These are phyloP conservation scores for Sinocyclocheilus rhinocerous DNA, from an alignment of 2,113 vertebrate genomes.

Conservation along the genomic window DNA sequence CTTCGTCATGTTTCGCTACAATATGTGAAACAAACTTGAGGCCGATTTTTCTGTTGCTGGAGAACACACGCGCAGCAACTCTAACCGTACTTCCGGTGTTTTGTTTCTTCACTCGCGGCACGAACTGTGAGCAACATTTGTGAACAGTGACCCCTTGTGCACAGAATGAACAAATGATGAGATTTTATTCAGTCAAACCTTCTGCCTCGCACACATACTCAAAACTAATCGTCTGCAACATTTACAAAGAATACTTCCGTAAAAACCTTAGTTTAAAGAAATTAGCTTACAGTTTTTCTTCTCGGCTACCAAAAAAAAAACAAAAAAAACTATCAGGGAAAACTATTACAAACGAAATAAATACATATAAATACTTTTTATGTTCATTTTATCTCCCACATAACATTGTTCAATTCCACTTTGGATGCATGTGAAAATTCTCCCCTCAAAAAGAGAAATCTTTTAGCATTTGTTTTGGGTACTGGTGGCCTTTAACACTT, in stretches of 20 bases:
- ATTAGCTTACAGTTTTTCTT: background rate
- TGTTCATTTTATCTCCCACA: conserved; percentile 27
- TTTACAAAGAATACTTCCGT: background rate
- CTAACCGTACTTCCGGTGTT: background rate
- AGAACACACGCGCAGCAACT: conserved; percentile 25
- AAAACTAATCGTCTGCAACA: background rate
- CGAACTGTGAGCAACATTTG: too few species aligned
- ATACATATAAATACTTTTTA: conserved; percentile 12
- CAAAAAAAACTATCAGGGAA: background rate
- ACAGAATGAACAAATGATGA: background rate
- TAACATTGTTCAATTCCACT: background rate
- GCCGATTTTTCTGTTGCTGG: background rate
- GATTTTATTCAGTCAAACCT: conserved; percentile 34
- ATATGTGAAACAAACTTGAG: background rate
- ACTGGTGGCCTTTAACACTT: conserved; percentile 18
- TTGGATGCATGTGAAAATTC: conserved; percentile 7
- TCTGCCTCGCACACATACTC: background rate
- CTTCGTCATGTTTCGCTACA: conserved; percentile 68
- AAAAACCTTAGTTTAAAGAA: background rate
- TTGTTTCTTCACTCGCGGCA: background rate
- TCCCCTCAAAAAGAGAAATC: conserved; percentile 4
- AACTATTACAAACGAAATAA: conserved; percentile 6
- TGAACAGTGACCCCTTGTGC: conserved; percentile 21
- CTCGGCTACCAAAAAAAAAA: background rate
- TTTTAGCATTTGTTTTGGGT: background rate